Evolutionary conservation across 1,140 invertebrate species (phyloP).

Genomic region (Littorina saxatilis): DNA sequence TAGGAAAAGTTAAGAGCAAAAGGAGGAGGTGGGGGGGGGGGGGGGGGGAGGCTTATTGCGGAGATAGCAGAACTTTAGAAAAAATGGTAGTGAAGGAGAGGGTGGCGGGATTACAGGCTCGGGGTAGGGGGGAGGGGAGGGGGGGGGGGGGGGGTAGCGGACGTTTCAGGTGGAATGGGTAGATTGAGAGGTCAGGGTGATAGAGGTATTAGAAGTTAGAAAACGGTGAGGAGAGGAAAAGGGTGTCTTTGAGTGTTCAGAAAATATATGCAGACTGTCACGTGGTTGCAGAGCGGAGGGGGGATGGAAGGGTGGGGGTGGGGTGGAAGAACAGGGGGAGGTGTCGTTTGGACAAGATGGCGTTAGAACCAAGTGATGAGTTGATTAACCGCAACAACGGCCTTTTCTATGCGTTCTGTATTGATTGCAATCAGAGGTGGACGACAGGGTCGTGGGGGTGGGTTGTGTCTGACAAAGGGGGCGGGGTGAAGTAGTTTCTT

Average conservation of each 20-base stretch:
- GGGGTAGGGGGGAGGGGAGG: too few species aligned
- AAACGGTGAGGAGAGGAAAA: not conserved
- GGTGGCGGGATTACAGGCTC: too few species aligned
- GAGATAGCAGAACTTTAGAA: too few species aligned
- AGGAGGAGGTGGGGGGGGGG: too few species aligned
- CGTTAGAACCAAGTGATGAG: constrained; percentile 1
- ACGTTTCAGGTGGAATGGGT: too few species aligned
- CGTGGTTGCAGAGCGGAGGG: not conserved
- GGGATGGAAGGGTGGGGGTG: not conserved
- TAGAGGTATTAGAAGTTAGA: not conserved
- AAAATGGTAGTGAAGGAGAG: too few species aligned
- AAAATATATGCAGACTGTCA: not conserved
- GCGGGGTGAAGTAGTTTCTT: not conserved
- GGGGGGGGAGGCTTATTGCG: too few species aligned
- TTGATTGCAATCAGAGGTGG: not conserved
- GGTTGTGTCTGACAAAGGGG: not conserved
- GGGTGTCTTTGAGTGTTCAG: constrained; percentile 3
- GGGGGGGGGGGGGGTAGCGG: too few species aligned
- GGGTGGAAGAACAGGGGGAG: too few species aligned
- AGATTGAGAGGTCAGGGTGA: not conserved
- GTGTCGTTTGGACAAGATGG: constrained; percentile 4
- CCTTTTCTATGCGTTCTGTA: constrained; percentile 10
- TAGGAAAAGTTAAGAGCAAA: too few species aligned
- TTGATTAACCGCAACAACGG: constrained; percentile 15
- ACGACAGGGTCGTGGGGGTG: not conserved